Base-by-base conservation (phyloP, 1,140 invertebrate species). In the Drosophila varians region DNA sequence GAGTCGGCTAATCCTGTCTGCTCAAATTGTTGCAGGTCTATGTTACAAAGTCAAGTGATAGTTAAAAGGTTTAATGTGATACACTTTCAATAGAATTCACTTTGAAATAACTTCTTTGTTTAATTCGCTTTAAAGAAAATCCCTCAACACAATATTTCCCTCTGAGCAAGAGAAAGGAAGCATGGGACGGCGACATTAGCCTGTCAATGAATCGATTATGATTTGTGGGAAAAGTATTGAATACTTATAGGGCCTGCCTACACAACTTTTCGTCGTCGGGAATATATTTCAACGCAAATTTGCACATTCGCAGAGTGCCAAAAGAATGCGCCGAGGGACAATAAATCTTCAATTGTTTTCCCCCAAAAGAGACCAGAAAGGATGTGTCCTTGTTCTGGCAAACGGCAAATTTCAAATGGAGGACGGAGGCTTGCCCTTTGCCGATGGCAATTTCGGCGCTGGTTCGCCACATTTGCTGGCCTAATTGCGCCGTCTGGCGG, bases 311-410 rank as follows among this genome's bases (percentile, higher is more conserved):
- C 74, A 77, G n/a, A n/a, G 38, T 58, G 57, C 72, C 61, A 60
- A 57, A 31, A 31, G 54, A 77, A 77, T 77, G 23, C 76, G 64
- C 65, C 25, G 42, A 57, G 66, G 51, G 56, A 55, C 48, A 57
- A 80, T 82, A 82, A 82, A 82, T 77, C 78, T 77, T 80, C 77
- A 40, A 82, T 77, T 82, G 73, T 82, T 82, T 58, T 60, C 31
- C 45, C 71, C 70, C 4, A 18, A 56, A 55, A 57, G 31, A 40
- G 43, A 48, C 36, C 49, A 40, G n/a, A n/a, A 40, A 23, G 68
- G 46, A 60, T 47, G 55, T 64, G 60, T 70, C 23, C 46, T 36
- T 43, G 57, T 40, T 34, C 26, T 66, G 31, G 36, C 36, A 38
- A n/a, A n/a, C n/a, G n/a, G n/a, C n/a, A n/a, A n/a, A n/a, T n/a